These are phyloP conservation scores for Meliscaeva auricollis DNA, from an alignment of 2,888 invertebrate species.

Conservation along the genomic window DNA sequence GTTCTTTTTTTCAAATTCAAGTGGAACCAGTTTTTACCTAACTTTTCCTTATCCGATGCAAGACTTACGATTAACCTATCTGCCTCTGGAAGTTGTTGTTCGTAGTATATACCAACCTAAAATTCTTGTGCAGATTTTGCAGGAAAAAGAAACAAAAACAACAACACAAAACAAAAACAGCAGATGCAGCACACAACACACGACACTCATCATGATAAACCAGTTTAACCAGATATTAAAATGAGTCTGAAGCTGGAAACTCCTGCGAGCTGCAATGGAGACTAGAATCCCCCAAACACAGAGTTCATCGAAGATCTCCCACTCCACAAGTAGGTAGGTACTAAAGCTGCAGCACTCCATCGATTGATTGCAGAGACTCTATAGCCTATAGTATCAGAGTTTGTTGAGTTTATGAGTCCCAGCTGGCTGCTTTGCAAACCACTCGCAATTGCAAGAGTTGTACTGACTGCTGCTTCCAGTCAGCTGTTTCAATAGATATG, in stretches of 20 bases:
- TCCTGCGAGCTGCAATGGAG: slow-evolving; percentile 33
- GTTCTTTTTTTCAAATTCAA: slow-evolving; percentile 63
- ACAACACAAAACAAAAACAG: slow-evolving; percentile 8
- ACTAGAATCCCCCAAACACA: slow-evolving; percentile 56
- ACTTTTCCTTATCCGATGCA: slow-evolving; percentile 75
- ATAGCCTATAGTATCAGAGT: background rate
- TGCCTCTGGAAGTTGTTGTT: slow-evolving; percentile 23
- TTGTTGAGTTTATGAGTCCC: slow-evolving; percentile 2
- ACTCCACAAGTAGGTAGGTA: slow-evolving; percentile 21
- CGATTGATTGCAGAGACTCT: background rate
- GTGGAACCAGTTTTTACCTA: slow-evolving; percentile 71
- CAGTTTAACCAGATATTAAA: slow-evolving; percentile 68
- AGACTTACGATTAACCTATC: slow-evolving; percentile 72
- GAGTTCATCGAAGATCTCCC: slow-evolving; percentile 61
- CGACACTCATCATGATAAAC: slow-evolving; percentile 53
- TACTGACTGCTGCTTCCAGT: slow-evolving; percentile 62
- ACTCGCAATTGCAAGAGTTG: background rate
- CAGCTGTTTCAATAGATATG: slow-evolving; percentile 61
- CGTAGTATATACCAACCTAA: slow-evolving; percentile 16
- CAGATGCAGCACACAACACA: slow-evolving; percentile 67
- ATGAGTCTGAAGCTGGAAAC: slow-evolving; percentile 43
- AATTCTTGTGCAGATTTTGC: slow-evolving; percentile 57
- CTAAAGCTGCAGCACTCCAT: background rate
- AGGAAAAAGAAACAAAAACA: slow-evolving; percentile 46
- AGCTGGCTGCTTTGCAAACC: slow-evolving; percentile 48